phyloP scores from a whole-genome alignment of 2,797 vertebrate genomes.

The Aulostomus chinensis region DNA sequence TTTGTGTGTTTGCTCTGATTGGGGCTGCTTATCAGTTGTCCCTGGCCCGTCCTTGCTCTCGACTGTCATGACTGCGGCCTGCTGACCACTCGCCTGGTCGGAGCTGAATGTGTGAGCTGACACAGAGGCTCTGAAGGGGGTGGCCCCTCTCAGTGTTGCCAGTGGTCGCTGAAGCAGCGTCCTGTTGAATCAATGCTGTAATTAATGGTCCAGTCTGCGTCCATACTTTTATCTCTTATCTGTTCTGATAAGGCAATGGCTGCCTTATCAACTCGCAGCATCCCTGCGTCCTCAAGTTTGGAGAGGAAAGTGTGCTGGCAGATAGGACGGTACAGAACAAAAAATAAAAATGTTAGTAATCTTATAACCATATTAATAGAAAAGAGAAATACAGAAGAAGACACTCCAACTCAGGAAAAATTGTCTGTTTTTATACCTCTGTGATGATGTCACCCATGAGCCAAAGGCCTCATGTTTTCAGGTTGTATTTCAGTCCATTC shows the following conservation, averaged over 20 bases:
- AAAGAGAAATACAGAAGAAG: neutral
- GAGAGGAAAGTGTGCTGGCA: slow-evolving; percentile 35
- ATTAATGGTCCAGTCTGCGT: slow-evolving; percentile 60
- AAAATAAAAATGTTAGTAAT: slow-evolving; percentile 42
- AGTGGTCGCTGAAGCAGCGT: slow-evolving; percentile 52
- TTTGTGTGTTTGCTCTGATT: slow-evolving; percentile 26
- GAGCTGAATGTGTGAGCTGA: neutral
- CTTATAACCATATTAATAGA: slow-evolving; percentile 28
- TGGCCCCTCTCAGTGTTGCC: neutral
- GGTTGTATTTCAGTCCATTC: no score
- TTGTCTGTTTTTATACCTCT: neutral
- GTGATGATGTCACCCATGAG: no score
- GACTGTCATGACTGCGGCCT: slow-evolving; percentile 27
- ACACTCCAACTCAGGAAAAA: neutral
- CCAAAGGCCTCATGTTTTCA: no score
- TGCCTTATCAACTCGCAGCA: slow-evolving; percentile 63
- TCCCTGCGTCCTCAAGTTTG: slow-evolving; percentile 49
- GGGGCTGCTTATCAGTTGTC: slow-evolving; percentile 30
- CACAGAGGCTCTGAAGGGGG: neutral
- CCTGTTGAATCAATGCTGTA: slow-evolving; percentile 60
- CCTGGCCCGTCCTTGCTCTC: slow-evolving; percentile 28
- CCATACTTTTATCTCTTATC: slow-evolving; percentile 62
- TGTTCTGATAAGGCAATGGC: slow-evolving; percentile 64
- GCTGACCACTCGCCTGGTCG: slow-evolving; percentile 1
- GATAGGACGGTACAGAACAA: slow-evolving; percentile 22